These are phyloP conservation scores for Sylvilagus floridanus DNA, from an alignment of 2,797 vertebrate genomes.

Conservation along the genomic window DNA sequence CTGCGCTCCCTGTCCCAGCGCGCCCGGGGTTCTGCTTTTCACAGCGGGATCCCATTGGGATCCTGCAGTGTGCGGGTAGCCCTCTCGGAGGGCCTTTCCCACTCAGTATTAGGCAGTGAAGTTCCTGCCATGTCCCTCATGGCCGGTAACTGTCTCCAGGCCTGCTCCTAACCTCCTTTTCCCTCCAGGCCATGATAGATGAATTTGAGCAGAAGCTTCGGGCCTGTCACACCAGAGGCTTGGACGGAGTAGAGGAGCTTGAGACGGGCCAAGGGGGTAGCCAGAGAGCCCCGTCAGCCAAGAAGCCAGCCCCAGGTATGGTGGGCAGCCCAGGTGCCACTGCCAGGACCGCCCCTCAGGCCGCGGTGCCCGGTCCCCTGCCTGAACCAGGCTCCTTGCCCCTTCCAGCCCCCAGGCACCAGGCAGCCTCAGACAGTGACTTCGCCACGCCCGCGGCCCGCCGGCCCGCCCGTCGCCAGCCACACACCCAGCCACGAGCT, in stretches of 20 bases:
- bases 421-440: constrained; percentile 80
- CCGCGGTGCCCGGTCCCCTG: no score
- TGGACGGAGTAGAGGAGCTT: constrained; percentile 90
- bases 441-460: constrained; percentile 90
- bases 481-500: constrained; percentile 74
- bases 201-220: constrained; percentile 96
- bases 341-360: neutral
- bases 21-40: neutral
- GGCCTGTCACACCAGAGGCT: constrained; percentile 92
- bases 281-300: constrained; percentile 80
- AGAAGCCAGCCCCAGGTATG: constrained; percentile 78
- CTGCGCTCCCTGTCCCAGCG: no score
- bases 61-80: rapidly evolving
- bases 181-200: constrained; percentile 90
- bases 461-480: constrained; percentile 54
- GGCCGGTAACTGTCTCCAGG: neutral
- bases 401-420: constrained; percentile 42
- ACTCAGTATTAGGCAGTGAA: neutral
- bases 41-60: neutral
- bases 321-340: neutral
- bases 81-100: neutral
- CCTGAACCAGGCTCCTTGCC: neutral
- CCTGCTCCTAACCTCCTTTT: neutral
- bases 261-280: constrained; percentile 31
- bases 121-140: neutral